A percentile compares a stretch with the other conserved stretches of the same genome.
phyloP scores from a whole-genome alignment of 2,888 invertebrate species.

The Harpalus rubripes region DNA sequence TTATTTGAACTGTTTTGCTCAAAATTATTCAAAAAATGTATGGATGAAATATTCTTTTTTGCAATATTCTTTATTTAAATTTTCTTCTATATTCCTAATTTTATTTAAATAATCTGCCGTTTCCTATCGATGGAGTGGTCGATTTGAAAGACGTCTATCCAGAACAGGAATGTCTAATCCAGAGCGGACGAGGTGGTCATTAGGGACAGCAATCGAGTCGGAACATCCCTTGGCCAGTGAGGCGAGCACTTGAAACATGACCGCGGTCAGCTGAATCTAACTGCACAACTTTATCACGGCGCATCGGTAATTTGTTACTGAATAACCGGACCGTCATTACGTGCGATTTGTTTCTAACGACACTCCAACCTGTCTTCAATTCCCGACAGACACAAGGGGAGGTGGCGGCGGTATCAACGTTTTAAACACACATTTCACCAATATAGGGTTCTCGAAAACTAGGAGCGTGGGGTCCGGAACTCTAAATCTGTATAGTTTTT shows the following conservation, averaged over 20 bases:
- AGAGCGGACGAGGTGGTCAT: constrained; percentile 39
- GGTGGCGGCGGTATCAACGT: no score
- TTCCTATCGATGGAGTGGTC: neutral
- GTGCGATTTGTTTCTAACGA: constrained; percentile 58
- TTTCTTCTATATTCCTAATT: no score
- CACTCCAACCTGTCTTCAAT: constrained; percentile 32
- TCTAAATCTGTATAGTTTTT: no score
- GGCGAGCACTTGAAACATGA: constrained; percentile 74
- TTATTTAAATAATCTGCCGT: no score
- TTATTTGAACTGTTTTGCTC: no score
- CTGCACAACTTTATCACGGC: constrained; percentile 74
- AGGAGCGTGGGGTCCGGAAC: no score
- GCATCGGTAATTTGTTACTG: constrained; percentile 67
- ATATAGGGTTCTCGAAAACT: no score
- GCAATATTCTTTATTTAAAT: no score
- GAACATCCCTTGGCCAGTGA: constrained; percentile 41
- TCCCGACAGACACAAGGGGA: constrained; percentile 5
- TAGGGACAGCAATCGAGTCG: constrained; percentile 49
- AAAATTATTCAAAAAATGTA: no score
- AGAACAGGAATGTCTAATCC: neutral
- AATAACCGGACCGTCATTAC: constrained; percentile 59
- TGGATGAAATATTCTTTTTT: no score
- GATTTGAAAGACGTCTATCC: neutral
- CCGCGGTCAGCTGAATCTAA: constrained; percentile 75
- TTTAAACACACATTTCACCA: no score